These are phyloP conservation scores for Schizothorax lantsangensis DNA, from an alignment of 2,797 vertebrate genomes.

Conservation along the genomic window DNA sequence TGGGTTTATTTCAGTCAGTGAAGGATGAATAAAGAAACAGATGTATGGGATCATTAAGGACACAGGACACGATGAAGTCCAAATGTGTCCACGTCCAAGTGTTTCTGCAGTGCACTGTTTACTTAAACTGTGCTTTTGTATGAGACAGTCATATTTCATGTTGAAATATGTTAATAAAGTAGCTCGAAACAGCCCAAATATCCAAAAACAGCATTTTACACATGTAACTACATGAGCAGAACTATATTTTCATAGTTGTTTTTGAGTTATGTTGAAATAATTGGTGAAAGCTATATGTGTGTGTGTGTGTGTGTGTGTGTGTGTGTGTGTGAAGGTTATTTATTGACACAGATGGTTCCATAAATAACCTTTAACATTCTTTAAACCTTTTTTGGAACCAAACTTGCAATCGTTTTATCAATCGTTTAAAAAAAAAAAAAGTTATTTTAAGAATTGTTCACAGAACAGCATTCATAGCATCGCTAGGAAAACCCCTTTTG, in stretches of 20 bases:
- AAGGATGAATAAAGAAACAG: slow-evolving; percentile 40
- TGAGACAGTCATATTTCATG: background rate
- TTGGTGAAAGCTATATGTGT: too few species aligned
- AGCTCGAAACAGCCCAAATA: background rate
- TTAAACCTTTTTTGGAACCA: too few species aligned
- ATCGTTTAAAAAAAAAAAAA: too few species aligned
- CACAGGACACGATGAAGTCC: slow-evolving; percentile 54
- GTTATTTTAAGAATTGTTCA: too few species aligned
- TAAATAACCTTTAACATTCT: too few species aligned
- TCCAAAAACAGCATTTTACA: background rate
- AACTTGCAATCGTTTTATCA: too few species aligned
- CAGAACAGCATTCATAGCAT: too few species aligned
- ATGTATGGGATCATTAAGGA: slow-evolving; percentile 33
- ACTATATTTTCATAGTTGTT: background rate
- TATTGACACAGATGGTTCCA: too few species aligned
- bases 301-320: too few species aligned
- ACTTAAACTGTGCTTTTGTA: background rate
- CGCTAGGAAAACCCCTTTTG: background rate
- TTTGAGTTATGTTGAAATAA: too few species aligned
- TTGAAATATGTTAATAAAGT: background rate
- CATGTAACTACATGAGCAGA: too few species aligned
- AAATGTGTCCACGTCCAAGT: background rate
- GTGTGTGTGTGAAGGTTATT: too few species aligned
- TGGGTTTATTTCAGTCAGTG: slow-evolving; percentile 32
- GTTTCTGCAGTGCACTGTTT: background rate